Evolutionary conservation across 2,797 vertebrate species (phyloP), one percentile per base, ranked within the genome.

Genomic region (Xiphophorus birchmanni): DNA sequence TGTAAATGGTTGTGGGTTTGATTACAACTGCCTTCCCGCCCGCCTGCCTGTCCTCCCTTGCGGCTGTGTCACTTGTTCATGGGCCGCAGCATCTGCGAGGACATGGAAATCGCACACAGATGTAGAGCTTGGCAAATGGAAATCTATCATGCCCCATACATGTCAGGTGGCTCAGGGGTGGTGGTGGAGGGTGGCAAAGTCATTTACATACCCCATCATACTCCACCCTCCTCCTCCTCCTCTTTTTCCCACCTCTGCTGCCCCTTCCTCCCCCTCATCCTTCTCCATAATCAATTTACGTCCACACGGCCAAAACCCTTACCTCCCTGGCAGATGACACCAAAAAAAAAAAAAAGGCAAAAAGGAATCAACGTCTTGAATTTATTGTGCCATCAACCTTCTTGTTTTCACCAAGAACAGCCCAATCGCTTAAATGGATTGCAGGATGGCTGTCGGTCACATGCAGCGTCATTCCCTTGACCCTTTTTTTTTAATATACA

Each of bases 81-180:
- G 87, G 93, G 92, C 93, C 92, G 89, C 87, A 88, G 89, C 90
- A 91, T 91, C 92, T 95, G 93, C 95, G 90, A 91, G 95, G 95
- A 82, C 83, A 87, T 52, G 74, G 23, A 87, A 89, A 90, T 86
- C 86, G 78, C 73, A 78, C 80, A 69, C 87, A 80, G 11, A 8
- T 81, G 75, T 73, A 77, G 75, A 88, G 88, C 78, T 80, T 84
- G 89, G 89, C 80, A 96, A 97, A 97, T 97, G 96, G 96, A 96
- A 97, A 97, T 97, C 95, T 91, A 94, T 95, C 93, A 93, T 95
- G 94, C 87, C 94, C 94, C 88, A 90, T 92, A 90, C 93, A 94
- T 90, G 93, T 93, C 93, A 90, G 93, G 88, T 93, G 90, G 90
- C 92, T 94, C 87, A 8, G 63, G 63, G 58, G 13, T 56, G 42